Conservation (phyloP, 1,140 invertebrate genomes). For the Asobara japonica region DNA sequence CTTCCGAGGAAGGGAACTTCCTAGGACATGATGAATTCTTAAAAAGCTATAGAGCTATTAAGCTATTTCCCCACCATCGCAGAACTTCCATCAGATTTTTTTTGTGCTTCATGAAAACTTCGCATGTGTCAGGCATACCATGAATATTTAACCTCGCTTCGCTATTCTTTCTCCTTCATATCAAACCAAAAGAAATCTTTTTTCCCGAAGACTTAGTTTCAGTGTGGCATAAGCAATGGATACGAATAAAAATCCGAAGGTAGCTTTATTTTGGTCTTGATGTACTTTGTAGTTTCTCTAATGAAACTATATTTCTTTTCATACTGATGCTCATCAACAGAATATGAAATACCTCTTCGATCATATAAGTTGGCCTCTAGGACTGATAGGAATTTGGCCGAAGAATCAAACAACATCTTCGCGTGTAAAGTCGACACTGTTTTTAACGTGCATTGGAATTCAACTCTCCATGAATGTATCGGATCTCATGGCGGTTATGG, state of each 20-base stretch:
- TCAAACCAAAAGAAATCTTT: background rate
- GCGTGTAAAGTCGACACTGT: background rate
- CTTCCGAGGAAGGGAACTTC: too few relatives aligned
- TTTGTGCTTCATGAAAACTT: background rate
- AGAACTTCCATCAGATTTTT: background rate
- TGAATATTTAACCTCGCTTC: background rate
- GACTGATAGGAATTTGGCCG: background rate
- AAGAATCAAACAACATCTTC: background rate
- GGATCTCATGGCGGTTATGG: background rate
- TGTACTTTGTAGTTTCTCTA: background rate
- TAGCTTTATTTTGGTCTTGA: too few relatives aligned
- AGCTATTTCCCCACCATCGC: background rate
- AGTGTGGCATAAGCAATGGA: background rate
- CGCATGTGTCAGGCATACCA: background rate
- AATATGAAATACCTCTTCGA: background rate
- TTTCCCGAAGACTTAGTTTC: background rate
- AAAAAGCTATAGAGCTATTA: background rate
- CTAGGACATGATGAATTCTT: background rate
- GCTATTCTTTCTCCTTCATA: too few relatives aligned
- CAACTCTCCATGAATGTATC: background rate
- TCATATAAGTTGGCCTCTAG: background rate
- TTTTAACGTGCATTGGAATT: background rate
- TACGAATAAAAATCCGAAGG: background rate
- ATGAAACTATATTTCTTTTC: too few relatives aligned
- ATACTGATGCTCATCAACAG: too few relatives aligned